These are phyloP conservation scores for Magallana ariakensis DNA, from an alignment of 1,140 invertebrate genomes.

Conservation along the genomic window DNA sequence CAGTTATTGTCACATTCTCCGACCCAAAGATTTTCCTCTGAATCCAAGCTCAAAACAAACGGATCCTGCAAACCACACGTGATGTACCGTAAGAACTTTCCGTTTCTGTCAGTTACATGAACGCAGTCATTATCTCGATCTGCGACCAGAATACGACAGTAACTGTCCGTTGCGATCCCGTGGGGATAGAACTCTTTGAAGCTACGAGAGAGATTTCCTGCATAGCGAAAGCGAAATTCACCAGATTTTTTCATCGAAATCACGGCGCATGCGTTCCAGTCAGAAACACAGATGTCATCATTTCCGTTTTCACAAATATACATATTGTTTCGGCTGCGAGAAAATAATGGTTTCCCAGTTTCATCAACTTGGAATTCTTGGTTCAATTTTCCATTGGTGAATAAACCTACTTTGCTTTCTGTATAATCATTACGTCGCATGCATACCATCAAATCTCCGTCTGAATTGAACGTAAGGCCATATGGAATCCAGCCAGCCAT, in stretches of 20 bases:
- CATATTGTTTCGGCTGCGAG: background rate
- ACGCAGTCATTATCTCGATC: slow-evolving; percentile 3
- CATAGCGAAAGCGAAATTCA: slow-evolving; percentile 3
- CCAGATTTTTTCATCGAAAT: background rate
- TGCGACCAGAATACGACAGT: background rate
- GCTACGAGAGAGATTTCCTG: background rate
- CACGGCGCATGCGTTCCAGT: background rate
- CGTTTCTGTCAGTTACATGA: slow-evolving; percentile 12
- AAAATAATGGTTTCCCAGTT: background rate
- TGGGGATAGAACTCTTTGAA: slow-evolving; percentile 19
- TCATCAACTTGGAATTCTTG: slow-evolving; percentile 31
- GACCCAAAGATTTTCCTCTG: slow-evolving; percentile 20
- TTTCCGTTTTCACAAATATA: slow-evolving; percentile 29
- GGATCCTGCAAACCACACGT: background rate
- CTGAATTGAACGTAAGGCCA: background rate
- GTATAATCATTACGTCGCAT: slow-evolving; percentile 7
- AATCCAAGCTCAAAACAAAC: background rate
- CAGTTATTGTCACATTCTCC: background rate
- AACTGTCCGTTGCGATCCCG: slow-evolving; percentile 6
- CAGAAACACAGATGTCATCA: slow-evolving; percentile 14
- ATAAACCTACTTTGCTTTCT: background rate
- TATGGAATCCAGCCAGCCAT: slow-evolving; percentile 5
- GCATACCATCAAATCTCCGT: background rate
- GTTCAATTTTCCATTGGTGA: background rate
- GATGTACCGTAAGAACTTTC: slow-evolving; percentile 28